Conservation (phyloP, 1,140 invertebrate species). For the Drosophila bipectinata region DNA sequence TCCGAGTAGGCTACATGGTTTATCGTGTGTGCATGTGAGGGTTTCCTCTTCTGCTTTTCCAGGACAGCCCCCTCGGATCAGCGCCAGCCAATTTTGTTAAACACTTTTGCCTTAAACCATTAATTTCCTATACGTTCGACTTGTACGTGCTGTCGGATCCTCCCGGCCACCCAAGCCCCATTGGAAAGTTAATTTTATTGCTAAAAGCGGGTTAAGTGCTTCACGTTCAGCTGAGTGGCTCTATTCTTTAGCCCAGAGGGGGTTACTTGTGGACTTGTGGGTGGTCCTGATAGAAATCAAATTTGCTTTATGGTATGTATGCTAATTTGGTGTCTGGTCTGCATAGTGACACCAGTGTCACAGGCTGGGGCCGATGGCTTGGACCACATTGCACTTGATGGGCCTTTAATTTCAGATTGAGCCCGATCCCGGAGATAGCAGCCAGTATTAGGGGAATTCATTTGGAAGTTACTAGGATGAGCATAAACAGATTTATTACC, state of each 20-base stretch:
- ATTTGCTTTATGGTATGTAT: slow-evolving; percentile 83
- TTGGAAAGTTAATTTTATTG: slow-evolving; percentile 82
- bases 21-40: slow-evolving; percentile 38
- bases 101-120: slow-evolving; percentile 84
- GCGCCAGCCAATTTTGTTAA: slow-evolving; percentile 70
- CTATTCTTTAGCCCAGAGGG: slow-evolving; percentile 37
- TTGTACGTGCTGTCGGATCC: slow-evolving; percentile 56
- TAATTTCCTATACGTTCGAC: slow-evolving; percentile 81
- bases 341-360: slow-evolving; percentile 10
- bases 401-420: slow-evolving; percentile 66
- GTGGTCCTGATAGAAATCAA: slow-evolving; percentile 72
- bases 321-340: slow-evolving; percentile 73
- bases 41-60: background rate
- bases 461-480: slow-evolving; percentile 18
- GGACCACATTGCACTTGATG: slow-evolving; percentile 55
- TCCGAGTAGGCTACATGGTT: slow-evolving; percentile 53
- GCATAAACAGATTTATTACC: background rate
- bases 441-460: slow-evolving; percentile 17
- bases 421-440: slow-evolving; percentile 4
- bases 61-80: background rate
- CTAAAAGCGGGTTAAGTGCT: slow-evolving; percentile 83
- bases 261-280: slow-evolving; percentile 5
- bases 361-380: slow-evolving; percentile 7
- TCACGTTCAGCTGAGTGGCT: slow-evolving; percentile 69
- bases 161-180: slow-evolving; percentile 38